These are phyloP conservation scores for Trididemnum miniatum DNA, from an alignment of 23 tunicate species.

Conservation along the genomic window DNA sequence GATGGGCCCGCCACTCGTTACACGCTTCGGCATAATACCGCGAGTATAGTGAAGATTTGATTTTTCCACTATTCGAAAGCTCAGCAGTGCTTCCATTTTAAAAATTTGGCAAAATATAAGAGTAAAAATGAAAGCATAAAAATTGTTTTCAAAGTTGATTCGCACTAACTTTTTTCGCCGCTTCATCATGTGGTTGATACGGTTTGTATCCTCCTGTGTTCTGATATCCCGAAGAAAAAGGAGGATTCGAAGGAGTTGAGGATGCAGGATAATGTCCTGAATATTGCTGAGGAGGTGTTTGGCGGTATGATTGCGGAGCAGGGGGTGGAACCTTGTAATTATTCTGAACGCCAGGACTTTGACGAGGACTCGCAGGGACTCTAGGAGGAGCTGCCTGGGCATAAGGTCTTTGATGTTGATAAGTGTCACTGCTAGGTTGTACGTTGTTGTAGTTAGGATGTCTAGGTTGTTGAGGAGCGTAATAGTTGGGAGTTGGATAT, in stretches of 20 bases:
- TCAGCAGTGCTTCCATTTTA: too few relatives aligned
- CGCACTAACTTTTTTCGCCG: slow-evolving; percentile 43
- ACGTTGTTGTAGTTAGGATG: slow-evolving; percentile 34
- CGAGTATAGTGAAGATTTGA: too few relatives aligned
- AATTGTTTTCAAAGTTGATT: too few relatives aligned
- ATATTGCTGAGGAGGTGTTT: slow-evolving; percentile 11
- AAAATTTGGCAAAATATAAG: too few relatives aligned
- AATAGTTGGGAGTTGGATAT: slow-evolving; percentile 28
- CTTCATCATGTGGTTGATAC: slow-evolving; percentile 29
- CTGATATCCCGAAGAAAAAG: slow-evolving; percentile 2
- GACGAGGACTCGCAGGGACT: slow-evolving; percentile 28
- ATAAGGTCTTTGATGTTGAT: slow-evolving; percentile 33
- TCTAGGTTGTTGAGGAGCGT: slow-evolving; percentile 17
- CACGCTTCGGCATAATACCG: too few relatives aligned
- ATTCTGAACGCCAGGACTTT: slow-evolving; percentile 29
- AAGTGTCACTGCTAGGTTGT: slow-evolving; percentile 21
- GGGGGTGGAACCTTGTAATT: slow-evolving; percentile 24
- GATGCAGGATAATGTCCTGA: slow-evolving; percentile 30
- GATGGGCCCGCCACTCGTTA: too few relatives aligned
- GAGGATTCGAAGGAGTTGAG: background rate
- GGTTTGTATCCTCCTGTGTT: background rate
- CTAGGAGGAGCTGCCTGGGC: slow-evolving; percentile 49
- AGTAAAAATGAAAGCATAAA: background rate
- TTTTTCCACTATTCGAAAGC: too few relatives aligned
- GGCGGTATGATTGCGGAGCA: background rate